phyloP scores from a whole-genome alignment of 2,888 invertebrate genomes.

The Lepidonotus clava region DNA sequence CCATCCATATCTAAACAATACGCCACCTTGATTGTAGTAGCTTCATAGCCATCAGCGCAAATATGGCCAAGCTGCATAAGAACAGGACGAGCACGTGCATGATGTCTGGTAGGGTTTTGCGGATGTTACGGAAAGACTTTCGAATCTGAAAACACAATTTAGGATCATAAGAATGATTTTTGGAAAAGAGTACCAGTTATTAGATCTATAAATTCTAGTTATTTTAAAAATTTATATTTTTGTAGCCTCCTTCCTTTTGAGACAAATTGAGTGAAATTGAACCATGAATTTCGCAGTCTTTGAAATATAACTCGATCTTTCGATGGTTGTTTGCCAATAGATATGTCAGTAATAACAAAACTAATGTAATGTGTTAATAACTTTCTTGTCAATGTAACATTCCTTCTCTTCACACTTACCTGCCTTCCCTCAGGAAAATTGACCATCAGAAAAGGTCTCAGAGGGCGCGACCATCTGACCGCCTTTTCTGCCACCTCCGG shows the following conservation, averaged over 20 bases:
- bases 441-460: slow-evolving; percentile 80
- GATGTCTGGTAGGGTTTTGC: slow-evolving; percentile 81
- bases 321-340: no score
- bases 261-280: no score
- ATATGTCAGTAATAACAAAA: not conserved
- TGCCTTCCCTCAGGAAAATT: slow-evolving; percentile 78
- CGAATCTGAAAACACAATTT: slow-evolving; percentile 76
- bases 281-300: no score
- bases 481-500: slow-evolving; percentile 64
- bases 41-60: slow-evolving; percentile 81
- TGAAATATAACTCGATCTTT: no score
- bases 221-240: no score
- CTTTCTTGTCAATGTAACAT: no score
- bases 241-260: no score
- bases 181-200: no score
- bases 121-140: slow-evolving; percentile 81
- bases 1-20: no score
- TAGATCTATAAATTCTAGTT: no score
- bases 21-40: slow-evolving; percentile 80
- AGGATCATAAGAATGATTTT: no score
- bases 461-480: slow-evolving; percentile 79
- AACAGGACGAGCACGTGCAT: slow-evolving; percentile 81
- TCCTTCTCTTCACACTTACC: slow-evolving; percentile 61
- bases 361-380: not conserved
- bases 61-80: slow-evolving; percentile 79